Conservation (phyloP, 2,797 vertebrate genomes). For the Kryptolebias ocellatus region DNA sequence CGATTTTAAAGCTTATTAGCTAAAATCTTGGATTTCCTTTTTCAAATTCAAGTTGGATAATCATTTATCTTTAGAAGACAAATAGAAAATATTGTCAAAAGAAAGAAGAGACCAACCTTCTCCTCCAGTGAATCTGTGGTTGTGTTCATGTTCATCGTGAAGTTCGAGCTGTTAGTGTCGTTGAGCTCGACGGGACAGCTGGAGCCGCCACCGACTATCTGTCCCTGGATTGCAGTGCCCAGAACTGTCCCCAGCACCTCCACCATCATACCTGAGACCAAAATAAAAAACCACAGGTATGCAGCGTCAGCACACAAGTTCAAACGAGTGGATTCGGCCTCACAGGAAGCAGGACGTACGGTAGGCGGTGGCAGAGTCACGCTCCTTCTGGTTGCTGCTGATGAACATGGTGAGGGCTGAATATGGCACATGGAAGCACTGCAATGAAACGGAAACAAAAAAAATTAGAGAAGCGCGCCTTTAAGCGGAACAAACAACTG, state of each 20-base stretch:
- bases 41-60: no score
- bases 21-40: no score
- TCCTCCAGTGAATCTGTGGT: constrained; percentile 76
- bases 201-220: constrained; percentile 88
- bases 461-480: not conserved
- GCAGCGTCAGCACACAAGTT: constrained; percentile 7
- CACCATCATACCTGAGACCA: constrained; percentile 89
- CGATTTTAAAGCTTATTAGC: no score
- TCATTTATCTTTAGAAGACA: no score
- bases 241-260: constrained; percentile 92
- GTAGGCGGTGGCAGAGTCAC: constrained; percentile 95
- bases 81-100: no score
- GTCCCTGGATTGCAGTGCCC: constrained; percentile 93
- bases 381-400: constrained; percentile 91
- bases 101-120: constrained; percentile 75
- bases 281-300: constrained; percentile 8
- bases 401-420: constrained; percentile 98
- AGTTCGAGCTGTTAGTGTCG: constrained; percentile 13
- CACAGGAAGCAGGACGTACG: constrained; percentile 78
- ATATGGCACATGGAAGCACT: constrained; percentile 98
- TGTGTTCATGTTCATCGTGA: constrained; percentile 75
- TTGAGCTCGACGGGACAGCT: constrained; percentile 50
- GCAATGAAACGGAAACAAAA: constrained; percentile 33
- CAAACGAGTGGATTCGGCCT: accelerated
- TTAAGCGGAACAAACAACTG: not conserved